Evolutionary conservation across 2,797 vertebrate species (phyloP).

Genomic region (Chanos chanos): DNA sequence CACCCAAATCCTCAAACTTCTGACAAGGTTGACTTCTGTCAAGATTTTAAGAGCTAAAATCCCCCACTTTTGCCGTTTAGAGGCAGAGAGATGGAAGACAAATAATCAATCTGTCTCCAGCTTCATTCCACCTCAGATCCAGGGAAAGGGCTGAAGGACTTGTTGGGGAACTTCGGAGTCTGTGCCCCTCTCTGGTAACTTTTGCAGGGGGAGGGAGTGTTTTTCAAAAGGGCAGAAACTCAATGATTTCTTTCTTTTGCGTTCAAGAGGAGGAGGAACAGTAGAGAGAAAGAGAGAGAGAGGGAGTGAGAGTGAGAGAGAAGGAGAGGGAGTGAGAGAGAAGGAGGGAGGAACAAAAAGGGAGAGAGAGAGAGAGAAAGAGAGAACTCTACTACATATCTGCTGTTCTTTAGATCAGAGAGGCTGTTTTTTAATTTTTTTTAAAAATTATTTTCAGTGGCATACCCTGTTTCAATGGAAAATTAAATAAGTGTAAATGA

Average conservation of each 20-base stretch:
- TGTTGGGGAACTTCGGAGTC: slow-evolving; percentile 55
- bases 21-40: neutral
- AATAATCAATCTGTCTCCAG: slow-evolving; percentile 52
- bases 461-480: slow-evolving; percentile 18
- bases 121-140: slow-evolving; percentile 57
- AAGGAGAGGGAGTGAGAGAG: slow-evolving; percentile 35
- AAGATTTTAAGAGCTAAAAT: neutral
- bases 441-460: slow-evolving; percentile 32
- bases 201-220: slow-evolving; percentile 52
- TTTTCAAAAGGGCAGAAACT: slow-evolving; percentile 56
- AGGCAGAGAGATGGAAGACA: slow-evolving; percentile 37
- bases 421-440: neutral
- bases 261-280: slow-evolving; percentile 55
- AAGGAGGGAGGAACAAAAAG: slow-evolving; percentile 26
- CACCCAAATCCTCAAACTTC: slow-evolving; percentile 30
- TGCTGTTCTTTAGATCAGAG: neutral
- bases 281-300: slow-evolving; percentile 29
- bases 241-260: slow-evolving; percentile 73
- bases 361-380: slow-evolving; percentile 28
- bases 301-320: slow-evolving; percentile 23
- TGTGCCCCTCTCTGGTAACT: slow-evolving; percentile 56
- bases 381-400: slow-evolving; percentile 11
- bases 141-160: slow-evolving; percentile 40
- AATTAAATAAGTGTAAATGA: neutral
- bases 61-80: slow-evolving; percentile 40